Evolutionary conservation across 2,113 vertebrate genomes (phyloP), one percentile per base, ranked within the genome.

Genomic region (Apaloderma vittatum): DNA sequence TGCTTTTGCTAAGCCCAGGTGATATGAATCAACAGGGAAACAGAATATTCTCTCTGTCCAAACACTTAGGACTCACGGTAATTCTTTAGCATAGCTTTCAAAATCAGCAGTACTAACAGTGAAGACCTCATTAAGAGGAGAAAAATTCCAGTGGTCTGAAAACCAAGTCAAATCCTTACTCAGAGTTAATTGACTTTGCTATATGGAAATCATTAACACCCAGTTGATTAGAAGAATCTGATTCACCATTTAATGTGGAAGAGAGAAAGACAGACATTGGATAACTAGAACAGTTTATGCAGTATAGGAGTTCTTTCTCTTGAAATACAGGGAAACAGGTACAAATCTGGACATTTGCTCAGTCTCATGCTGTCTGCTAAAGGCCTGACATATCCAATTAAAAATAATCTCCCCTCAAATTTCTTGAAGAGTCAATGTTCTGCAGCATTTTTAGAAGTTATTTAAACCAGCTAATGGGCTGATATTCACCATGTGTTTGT

Each of bases 401-500:
- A 92, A 97, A 70, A 24, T 61, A 94, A 82, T 85, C 40, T 97
- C 70, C 66, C 88, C 55, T 94, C 22, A 8, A 94, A 94, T 95
- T 8, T 89, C 68, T 94, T 93, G 89, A 96, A 68, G 45, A 94
- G 49, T 95, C 67, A 90, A 86, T 58, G 27, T 89, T 84, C 75
- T 91, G 12, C 11, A 63, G 29, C 52, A 70, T 80, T 94, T 93
- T 86, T 87, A 94, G 93, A 78, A 95, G n/a, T 96, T 57, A 95
- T 95, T 97, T 96, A 67, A 94, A 65, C 75, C 82, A 88, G 74
- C 95, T 94, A 96, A 95, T 77, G 59, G 79, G n/a, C 43, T 94
- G 65, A 81, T 86, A 68, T 74, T 87, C 15, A 67, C 40, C 20
- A 36, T 40, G 61, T 87, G 43, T 61, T 83, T 87, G 36, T 93